Base-by-base conservation (phyloP, 2,888 invertebrate genomes). In the Sceliomorpha sp. region DNA sequence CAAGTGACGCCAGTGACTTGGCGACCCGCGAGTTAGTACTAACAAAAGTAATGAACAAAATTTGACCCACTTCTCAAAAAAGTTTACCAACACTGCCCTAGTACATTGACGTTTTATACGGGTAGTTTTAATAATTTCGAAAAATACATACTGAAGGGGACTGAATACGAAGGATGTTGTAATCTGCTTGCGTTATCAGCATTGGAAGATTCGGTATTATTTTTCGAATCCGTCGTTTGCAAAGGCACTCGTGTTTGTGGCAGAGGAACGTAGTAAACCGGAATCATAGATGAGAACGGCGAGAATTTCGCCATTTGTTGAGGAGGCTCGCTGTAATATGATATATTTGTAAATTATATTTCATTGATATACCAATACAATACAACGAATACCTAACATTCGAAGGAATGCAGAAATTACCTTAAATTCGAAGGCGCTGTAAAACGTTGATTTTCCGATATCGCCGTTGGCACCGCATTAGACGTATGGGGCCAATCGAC, bases 211-310 rank as follows among this genome's bases (percentile, higher is more conserved):
- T 59, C 55, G 0, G 64, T 8, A 14, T 40, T 27, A 29, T 69
- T 64, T 14, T 75, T 63, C 15, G 53, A 20, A 2, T 68, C 75
- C 1, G 44, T 8, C 20, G 50, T 55, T 9, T 58, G 40, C 9
- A 68, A 71, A 36, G 80, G 79, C 73, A 78, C 82, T 73, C 40
- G 71, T 0, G 75, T 77, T 74, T 88, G 87, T 2, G 89, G 76
- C 12, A 86, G 70, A 10, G 92, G 91, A 34, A 92, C 88, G 72
- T 92, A 92, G 78, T 91, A 93, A 20, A 92, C 84, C 27, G 88
- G 88, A 64, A 84, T 74, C 75, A 87, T 74, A 37, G 82, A 79
- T 10, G 83, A 72, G 9, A 81, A 63, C 20, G 89, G 82, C 1
- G 92, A 90, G 47, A 90, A 89, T 48, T 72, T 71, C n/a, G 77